Conservation (phyloP, 2,113 vertebrate genomes). For the Phrynosoma blainvillii region DNA sequence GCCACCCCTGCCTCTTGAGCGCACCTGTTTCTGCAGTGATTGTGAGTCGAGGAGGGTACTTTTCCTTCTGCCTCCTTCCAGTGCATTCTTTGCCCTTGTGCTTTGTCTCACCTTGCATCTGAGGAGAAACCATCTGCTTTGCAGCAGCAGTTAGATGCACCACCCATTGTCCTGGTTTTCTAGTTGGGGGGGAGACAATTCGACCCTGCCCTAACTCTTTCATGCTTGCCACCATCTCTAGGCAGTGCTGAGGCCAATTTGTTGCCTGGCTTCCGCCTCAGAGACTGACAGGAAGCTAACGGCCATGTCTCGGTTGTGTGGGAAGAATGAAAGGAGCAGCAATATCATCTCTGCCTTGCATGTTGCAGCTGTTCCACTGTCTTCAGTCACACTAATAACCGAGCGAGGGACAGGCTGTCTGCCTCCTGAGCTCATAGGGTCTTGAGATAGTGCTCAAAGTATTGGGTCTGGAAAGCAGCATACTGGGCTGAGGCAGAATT, state of each 20-base stretch:
- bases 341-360: conserved; percentile 38
- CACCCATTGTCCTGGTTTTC: conserved; percentile 58
- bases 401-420: neutral
- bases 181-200: conserved; percentile 55
- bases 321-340: accelerated
- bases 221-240: conserved; percentile 56
- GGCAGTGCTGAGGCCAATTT: neutral
- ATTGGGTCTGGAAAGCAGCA: neutral
- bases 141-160: conserved; percentile 45
- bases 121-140: conserved; percentile 69
- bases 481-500: neutral
- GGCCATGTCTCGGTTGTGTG: accelerated
- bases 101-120: conserved; percentile 71
- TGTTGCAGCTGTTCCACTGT: neutral
- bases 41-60: conserved; percentile 27
- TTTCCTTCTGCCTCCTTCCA: neutral
- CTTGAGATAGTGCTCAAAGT: neutral
- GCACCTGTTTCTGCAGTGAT: neutral
- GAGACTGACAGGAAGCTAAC: neutral
- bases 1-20: neutral
- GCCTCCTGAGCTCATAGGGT: neutral
- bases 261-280: neutral
- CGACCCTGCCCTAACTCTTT: conserved; percentile 50
- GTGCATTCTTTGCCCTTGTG: conserved; percentile 54
- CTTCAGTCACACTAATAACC: conserved; percentile 51